A percentile compares a stretch with the other conserved stretches of the same genome.
phyloP scores from a whole-genome alignment of 2,113 vertebrate genomes.

The Eurypyga helias region DNA sequence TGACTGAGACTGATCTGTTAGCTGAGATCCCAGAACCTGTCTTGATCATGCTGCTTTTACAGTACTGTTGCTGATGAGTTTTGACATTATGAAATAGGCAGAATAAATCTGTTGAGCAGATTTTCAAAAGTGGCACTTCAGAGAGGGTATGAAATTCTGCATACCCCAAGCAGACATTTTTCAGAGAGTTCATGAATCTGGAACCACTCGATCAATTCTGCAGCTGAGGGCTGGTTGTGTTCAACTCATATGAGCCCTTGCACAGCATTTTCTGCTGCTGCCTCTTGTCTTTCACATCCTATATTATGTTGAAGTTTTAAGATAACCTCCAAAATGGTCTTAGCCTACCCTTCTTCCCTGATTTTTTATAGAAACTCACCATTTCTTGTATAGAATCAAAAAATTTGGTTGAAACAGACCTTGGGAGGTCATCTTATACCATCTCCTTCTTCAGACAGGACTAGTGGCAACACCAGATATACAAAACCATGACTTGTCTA shows the following conservation, averaged over 20 bases:
- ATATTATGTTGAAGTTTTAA: not conserved
- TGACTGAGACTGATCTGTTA: not conserved
- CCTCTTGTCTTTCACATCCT: not conserved
- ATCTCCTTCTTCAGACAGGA: not conserved
- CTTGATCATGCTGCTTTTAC: not conserved
- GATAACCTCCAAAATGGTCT: not conserved
- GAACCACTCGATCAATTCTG: not conserved
- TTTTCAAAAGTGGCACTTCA: not conserved
- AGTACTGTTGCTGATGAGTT: not conserved
- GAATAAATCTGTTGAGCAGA: not conserved
- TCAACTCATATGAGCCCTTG: not conserved
- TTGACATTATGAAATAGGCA: not conserved
- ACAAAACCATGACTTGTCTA: not conserved
- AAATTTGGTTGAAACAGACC: not conserved
- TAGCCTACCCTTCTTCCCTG: not conserved
- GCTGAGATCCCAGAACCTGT: not conserved
- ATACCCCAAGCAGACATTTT: not conserved
- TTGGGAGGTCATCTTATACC: not conserved
- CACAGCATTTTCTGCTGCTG: not conserved
- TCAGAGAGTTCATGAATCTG: not conserved
- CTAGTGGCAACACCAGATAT: not conserved
- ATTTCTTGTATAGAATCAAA: not conserved
- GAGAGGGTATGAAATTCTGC: not conserved
- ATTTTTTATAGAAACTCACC: not conserved
- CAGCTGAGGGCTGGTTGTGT: not conserved